These are phyloP conservation scores for Mustelus asterias DNA, from an alignment of 2,113 vertebrate genomes.

Conservation along the genomic window DNA sequence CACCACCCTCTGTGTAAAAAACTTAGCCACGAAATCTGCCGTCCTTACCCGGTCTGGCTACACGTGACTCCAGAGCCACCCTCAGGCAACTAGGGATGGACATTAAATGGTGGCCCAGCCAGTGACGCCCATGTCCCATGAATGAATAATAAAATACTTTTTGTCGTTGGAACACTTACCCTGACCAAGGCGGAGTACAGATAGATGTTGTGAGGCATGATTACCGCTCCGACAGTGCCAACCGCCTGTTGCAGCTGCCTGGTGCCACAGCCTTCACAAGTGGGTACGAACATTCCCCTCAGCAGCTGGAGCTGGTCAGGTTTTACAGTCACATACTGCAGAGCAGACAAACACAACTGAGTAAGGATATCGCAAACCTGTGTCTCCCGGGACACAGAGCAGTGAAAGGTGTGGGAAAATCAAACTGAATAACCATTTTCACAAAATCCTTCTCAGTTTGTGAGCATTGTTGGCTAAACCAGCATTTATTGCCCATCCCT, in stretches of 20 bases:
- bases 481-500: neutral
- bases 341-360: neutral
- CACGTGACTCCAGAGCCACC: too few relatives aligned
- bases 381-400: neutral
- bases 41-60: too few relatives aligned
- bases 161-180: neutral
- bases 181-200: slow-evolving; percentile 28
- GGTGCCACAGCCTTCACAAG: neutral
- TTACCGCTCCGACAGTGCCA: slow-evolving; percentile 31
- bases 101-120: too few relatives aligned
- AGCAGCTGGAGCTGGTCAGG: slow-evolving; percentile 15
- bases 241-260: slow-evolving; percentile 22
- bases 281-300: slow-evolving; percentile 31
- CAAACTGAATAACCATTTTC: neutral
- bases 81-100: too few relatives aligned
- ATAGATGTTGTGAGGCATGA: slow-evolving; percentile 39
- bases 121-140: too few relatives aligned
- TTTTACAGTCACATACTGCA: slow-evolving; percentile 27
- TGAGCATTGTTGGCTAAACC: neutral
- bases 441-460: neutral
- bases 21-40: too few relatives aligned
- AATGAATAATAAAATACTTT: too few relatives aligned
- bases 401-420: neutral
- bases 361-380: neutral
- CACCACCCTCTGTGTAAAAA: too few relatives aligned